Evolutionary conservation across 2,797 vertebrate species (phyloP).

Genomic region (Acropternis orthonyx): DNA sequence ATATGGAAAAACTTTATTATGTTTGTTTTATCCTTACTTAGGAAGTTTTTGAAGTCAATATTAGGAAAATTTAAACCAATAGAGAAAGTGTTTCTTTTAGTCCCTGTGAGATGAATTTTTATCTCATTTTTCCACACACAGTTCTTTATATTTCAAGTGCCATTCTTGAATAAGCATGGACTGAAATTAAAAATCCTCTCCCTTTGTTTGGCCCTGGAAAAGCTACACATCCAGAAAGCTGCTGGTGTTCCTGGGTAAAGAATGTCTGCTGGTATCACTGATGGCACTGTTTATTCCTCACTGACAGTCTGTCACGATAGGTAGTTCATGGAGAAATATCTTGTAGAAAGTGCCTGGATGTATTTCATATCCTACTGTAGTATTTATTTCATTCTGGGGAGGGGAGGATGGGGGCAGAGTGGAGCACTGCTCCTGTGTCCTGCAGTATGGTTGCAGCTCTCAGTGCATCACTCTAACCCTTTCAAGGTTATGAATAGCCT

Average conservation of each 20-base stretch:
- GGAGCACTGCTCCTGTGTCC: neutral
- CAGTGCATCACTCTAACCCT: neutral
- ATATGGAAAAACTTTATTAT: neutral
- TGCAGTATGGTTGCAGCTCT: neutral
- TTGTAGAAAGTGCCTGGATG: neutral
- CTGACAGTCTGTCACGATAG: neutral
- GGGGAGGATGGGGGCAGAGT: too few species aligned
- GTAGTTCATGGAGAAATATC: neutral
- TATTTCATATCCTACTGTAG: neutral
- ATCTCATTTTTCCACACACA: neutral
- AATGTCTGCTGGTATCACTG: neutral
- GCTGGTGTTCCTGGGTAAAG: neutral
- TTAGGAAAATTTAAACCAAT: neutral
- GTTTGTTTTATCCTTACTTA: neutral
- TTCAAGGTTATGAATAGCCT: conserved; percentile 23
- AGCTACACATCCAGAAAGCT: neutral
- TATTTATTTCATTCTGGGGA: neutral
- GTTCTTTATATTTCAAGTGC: neutral
- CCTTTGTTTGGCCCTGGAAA: neutral
- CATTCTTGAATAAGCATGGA: neutral
- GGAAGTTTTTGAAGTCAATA: neutral
- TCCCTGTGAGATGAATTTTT: neutral
- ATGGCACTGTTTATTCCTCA: neutral
- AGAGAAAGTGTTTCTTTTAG: neutral
- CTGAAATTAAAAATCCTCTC: conserved; percentile 4